Percentiles rank a stretch among this genome's conserved stretches.
These are phyloP conservation scores for Cyaniris semiargus DNA, from an alignment of 2,888 invertebrate genomes.

Conservation along the genomic window DNA sequence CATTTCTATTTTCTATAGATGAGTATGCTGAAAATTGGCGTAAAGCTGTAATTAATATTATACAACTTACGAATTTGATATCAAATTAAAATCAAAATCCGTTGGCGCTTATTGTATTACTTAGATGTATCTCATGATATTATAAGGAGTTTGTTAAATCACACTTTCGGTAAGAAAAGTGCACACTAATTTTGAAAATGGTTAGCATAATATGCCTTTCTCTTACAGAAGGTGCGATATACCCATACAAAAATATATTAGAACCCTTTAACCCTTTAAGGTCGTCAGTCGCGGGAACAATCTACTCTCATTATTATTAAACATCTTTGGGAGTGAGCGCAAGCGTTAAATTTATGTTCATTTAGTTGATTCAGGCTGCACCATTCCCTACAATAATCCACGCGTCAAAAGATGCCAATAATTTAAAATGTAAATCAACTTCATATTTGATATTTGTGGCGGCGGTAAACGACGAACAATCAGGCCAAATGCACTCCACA, in stretches of 20 bases:
- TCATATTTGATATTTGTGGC: constrained; percentile 23
- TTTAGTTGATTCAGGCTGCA: neutral
- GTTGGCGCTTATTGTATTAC: too few relatives aligned
- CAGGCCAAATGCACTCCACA: constrained; percentile 13
- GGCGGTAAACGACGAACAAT: constrained; percentile 24
- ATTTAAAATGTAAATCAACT: constrained; percentile 28
- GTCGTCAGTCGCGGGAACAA: too few relatives aligned
- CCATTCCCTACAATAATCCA: constrained; percentile 10
- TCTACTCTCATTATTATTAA: neutral
- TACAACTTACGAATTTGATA: too few relatives aligned
- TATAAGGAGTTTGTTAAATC: too few relatives aligned
- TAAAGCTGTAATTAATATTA: too few relatives aligned
- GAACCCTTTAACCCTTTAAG: too few relatives aligned
- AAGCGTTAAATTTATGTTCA: constrained; percentile 32
- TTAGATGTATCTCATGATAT: too few relatives aligned
- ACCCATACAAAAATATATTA: neutral
- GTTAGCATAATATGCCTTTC: too few relatives aligned
- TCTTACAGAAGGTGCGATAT: too few relatives aligned
- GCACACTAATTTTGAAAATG: too few relatives aligned
- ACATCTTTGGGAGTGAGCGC: neutral
- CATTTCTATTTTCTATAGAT: neutral
- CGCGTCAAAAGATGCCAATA: constrained; percentile 25
- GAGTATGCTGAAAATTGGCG: neutral
- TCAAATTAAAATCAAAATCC: too few relatives aligned
- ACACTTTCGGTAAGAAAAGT: too few relatives aligned